These are phyloP conservation scores for Anoplopoma fimbria DNA, from an alignment of 2,113 vertebrate genomes.

Conservation along the genomic window DNA sequence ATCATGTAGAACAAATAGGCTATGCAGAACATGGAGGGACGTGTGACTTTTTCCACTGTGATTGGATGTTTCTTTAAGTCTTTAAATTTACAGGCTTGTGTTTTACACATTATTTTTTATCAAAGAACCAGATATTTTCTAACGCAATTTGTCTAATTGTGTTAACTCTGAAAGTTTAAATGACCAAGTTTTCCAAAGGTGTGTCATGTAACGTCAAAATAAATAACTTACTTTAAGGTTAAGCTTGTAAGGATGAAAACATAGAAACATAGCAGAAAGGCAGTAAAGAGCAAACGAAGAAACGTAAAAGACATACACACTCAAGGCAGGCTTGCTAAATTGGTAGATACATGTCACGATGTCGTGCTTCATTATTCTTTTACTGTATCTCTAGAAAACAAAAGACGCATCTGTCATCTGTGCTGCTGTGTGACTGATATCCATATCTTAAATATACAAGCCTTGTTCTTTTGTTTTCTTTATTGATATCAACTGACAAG, in stretches of 20 bases:
- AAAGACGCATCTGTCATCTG: background rate
- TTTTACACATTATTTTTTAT: too few species aligned
- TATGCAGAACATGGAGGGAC: background rate
- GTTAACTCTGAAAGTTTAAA: too few species aligned
- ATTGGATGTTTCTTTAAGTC: too few species aligned
- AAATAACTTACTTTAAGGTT: too few species aligned
- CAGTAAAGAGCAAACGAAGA: background rate
- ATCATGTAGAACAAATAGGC: background rate
- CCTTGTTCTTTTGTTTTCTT: constrained; percentile 3
- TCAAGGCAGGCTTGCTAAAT: background rate
- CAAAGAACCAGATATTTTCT: too few species aligned
- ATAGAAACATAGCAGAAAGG: background rate
- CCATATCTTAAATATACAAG: constrained; percentile 17
- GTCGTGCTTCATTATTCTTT: background rate
- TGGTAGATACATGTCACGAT: background rate
- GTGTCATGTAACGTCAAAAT: too few species aligned
- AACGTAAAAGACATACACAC: background rate
- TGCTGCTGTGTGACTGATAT: background rate
- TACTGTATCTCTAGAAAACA: background rate
- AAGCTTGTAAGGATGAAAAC: background rate
- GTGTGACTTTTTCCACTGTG: background rate
- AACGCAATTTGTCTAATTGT: too few species aligned
- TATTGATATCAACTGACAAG: constrained; percentile 19
- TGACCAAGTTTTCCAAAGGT: too few species aligned
- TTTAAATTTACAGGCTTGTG: too few species aligned